phyloP scores from a whole-genome alignment of 2,888 invertebrate genomes.

The Pegoplata infirma region DNA sequence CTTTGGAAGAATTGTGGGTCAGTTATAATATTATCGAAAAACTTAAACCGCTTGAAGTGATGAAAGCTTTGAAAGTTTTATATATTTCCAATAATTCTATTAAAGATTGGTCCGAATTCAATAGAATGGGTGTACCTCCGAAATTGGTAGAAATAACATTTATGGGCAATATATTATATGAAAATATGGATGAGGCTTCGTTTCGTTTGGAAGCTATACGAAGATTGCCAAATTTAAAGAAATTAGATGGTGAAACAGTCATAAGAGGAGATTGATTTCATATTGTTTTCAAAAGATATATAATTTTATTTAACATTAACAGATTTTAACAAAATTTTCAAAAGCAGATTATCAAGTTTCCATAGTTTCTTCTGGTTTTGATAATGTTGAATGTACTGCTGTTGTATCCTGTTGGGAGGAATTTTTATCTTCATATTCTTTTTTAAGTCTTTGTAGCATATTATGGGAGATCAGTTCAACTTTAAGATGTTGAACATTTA shows the following conservation, averaged over 20 bases:
- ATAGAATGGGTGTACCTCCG: constrained; percentile 86
- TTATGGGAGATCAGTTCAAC: constrained; percentile 74
- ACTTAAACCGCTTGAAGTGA: constrained; percentile 89
- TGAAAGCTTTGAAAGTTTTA: constrained; percentile 89
- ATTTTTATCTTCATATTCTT: constrained; percentile 37
- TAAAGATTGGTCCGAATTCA: constrained; percentile 94
- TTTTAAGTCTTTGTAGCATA: constrained; percentile 71
- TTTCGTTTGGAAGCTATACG: constrained; percentile 86
- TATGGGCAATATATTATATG: constrained; percentile 88
- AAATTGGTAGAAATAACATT: constrained; percentile 89
- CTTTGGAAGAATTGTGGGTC: constrained; percentile 94
- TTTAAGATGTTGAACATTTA: constrained; percentile 77
- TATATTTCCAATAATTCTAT: constrained; percentile 91
- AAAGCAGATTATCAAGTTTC: constrained; percentile 57
- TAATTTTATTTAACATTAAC: constrained; percentile 13
- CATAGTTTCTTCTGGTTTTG: constrained; percentile 59
- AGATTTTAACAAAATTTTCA: too few relatives aligned
- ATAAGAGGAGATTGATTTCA: constrained; percentile 60
- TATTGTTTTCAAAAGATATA: not conserved
- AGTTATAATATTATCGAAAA: constrained; percentile 96
- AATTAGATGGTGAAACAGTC: constrained; percentile 88
- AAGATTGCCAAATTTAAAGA: constrained; percentile 86
- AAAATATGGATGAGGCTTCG: constrained; percentile 84
- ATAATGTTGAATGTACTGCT: not conserved
- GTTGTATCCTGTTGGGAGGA: not conserved